These are phyloP conservation scores for Lates japonicus DNA, from an alignment of 2,797 vertebrate species.

Conservation along the genomic window DNA sequence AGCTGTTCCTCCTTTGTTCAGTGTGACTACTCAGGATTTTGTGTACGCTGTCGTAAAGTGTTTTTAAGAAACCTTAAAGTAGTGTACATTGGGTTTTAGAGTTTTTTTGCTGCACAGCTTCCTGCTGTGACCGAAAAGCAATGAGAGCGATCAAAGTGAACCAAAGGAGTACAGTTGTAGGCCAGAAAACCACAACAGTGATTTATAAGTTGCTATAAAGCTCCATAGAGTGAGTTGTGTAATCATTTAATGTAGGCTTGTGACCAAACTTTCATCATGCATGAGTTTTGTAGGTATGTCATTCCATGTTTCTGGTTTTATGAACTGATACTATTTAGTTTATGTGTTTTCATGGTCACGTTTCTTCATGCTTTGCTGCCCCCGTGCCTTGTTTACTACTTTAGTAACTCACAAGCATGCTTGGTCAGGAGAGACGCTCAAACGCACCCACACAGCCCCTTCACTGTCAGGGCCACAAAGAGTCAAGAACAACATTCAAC, in stretches of 20 bases:
- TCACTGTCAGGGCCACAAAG: conserved; percentile 47
- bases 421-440: conserved; percentile 39
- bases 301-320: conserved; percentile 14
- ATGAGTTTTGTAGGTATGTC: conserved; percentile 6
- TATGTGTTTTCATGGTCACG: neutral
- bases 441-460: conserved; percentile 42
- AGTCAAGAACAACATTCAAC: conserved; percentile 63
- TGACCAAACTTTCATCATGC: conserved; percentile 1
- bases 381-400: conserved; percentile 23
- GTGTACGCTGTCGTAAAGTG: too few relatives aligned
- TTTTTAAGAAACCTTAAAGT: too few relatives aligned
- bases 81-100: too few relatives aligned
- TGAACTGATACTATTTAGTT: conserved; percentile 1
- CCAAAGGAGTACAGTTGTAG: too few relatives aligned
- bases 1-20: too few relatives aligned
- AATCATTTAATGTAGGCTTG: neutral
- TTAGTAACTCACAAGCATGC: conserved; percentile 23
- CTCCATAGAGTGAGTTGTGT: neutral
- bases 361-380: conserved; percentile 19
- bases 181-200: neutral
- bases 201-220: neutral
- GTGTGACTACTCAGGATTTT: too few relatives aligned
- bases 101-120: too few relatives aligned
- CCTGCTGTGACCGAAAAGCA: neutral
- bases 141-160: neutral